phyloP scores from a whole-genome alignment of 53 echinoderm and acorn worm species.

The Astropecten irregularis region DNA sequence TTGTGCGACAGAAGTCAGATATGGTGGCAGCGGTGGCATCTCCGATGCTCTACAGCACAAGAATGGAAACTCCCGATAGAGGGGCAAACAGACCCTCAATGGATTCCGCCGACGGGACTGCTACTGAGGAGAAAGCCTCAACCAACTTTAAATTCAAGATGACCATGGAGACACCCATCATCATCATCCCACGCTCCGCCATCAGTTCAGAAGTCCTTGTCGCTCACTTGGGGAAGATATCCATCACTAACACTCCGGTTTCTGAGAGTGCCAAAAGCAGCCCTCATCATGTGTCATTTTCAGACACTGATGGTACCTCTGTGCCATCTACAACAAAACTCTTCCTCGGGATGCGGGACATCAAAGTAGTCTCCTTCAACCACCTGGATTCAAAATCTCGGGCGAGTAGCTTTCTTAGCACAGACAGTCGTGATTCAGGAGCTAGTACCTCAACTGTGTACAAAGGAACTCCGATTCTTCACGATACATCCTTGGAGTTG shows the following conservation, averaged over 20 bases:
- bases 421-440: conserved; percentile 28
- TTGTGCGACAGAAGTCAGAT: conserved; percentile 73
- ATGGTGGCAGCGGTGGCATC: conserved; percentile 54
- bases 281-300: neutral
- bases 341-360: conserved; percentile 79
- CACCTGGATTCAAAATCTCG: conserved; percentile 67
- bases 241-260: conserved; percentile 31
- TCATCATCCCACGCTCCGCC: conserved; percentile 81
- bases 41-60: conserved; percentile 68
- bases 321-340: conserved; percentile 45
- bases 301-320: neutral
- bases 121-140: neutral
- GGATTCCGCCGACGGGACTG: conserved; percentile 27
- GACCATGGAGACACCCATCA: conserved; percentile 91
- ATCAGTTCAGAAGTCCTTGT: conserved; percentile 88
- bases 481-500: conserved; percentile 88
- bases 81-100: neutral
- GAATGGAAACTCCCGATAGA: conserved; percentile 58
- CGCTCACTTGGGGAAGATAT: conserved; percentile 93
- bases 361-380: conserved; percentile 92
- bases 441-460: conserved; percentile 35
- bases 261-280: neutral
- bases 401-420: conserved; percentile 31
- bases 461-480: conserved; percentile 84
- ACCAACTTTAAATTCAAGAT: conserved; percentile 70